phyloP scores from a whole-genome alignment of 1,140 invertebrate genomes.

The Dysdera silvatica region DNA sequence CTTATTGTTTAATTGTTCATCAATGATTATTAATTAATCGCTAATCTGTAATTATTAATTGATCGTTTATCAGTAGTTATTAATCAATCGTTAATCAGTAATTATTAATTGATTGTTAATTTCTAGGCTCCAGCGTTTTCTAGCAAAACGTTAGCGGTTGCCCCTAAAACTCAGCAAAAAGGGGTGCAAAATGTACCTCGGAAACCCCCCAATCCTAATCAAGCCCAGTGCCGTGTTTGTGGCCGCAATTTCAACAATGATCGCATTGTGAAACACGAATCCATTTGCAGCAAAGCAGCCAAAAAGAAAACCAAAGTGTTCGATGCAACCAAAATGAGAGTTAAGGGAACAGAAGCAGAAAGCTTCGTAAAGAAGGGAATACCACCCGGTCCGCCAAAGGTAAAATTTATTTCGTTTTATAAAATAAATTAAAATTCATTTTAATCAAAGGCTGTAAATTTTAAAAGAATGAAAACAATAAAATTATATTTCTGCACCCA shows the following conservation, averaged over 20 bases:
- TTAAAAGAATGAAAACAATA: too few species aligned
- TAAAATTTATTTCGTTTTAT: too few species aligned
- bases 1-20: too few species aligned
- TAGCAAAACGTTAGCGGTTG: background rate
- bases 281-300: slow-evolving; percentile 65
- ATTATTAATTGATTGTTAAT: too few species aligned
- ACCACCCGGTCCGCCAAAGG: slow-evolving; percentile 24
- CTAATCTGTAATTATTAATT: too few species aligned
- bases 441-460: too few species aligned
- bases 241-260: slow-evolving; percentile 34
- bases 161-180: background rate
- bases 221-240: slow-evolving; percentile 38
- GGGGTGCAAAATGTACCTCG: background rate
- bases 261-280: slow-evolving; percentile 57
- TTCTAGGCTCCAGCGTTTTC: too few species aligned
- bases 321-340: slow-evolving; percentile 73
- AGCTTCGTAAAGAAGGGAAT: slow-evolving; percentile 35
- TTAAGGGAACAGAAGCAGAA: slow-evolving; percentile 61
- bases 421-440: too few species aligned
- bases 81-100: too few species aligned
- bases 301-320: slow-evolving; percentile 69
- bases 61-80: too few species aligned
- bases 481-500: too few species aligned
- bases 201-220: slow-evolving; percentile 20
- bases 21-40: too few species aligned